Percentiles rank a stretch among this genome's conserved stretches.
Conservation (phyloP, 2,888 invertebrate genomes). For the Ichneumoninae sp. region DNA sequence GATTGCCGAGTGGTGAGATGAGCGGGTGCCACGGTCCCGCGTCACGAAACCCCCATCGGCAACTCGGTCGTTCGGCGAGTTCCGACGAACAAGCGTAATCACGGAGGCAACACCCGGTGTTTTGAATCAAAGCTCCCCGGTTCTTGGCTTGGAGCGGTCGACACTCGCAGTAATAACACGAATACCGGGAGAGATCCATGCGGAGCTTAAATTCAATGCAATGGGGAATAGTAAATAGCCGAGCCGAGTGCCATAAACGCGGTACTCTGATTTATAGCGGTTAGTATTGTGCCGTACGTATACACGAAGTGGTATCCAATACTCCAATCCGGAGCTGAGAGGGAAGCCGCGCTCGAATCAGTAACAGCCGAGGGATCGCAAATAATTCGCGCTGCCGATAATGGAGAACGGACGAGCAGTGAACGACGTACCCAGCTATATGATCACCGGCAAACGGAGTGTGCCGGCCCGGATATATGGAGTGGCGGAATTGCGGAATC, state of each 20-base stretch:
- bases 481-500: conserved; percentile 63
- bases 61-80: not conserved
- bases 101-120: not conserved
- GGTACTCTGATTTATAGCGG: not conserved
- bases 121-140: not conserved
- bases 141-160: not conserved
- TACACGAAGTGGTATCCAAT: not conserved
- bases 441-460: conserved; percentile 27
- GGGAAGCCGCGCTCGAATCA: conserved; percentile 17
- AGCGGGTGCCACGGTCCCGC: not conserved
- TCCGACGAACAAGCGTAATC: not conserved
- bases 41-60: not conserved
- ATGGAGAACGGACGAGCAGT: conserved; percentile 32
- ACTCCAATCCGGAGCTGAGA: not conserved
- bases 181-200: not conserved
- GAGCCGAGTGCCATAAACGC: not conserved
- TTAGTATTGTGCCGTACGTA: not conserved
- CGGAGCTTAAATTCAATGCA: not conserved
- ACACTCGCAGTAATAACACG: not conserved
- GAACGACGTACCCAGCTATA: conserved; percentile 32
- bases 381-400: conserved; percentile 51
- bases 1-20: too few species aligned
- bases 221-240: not conserved
- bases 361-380: conserved; percentile 28
- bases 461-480: conserved; percentile 49